Percentiles rank a stretch among this genome's conserved stretches.
Conservation (phyloP, 1,140 invertebrate genomes). For the Aphaenogaster ashmeadi region DNA sequence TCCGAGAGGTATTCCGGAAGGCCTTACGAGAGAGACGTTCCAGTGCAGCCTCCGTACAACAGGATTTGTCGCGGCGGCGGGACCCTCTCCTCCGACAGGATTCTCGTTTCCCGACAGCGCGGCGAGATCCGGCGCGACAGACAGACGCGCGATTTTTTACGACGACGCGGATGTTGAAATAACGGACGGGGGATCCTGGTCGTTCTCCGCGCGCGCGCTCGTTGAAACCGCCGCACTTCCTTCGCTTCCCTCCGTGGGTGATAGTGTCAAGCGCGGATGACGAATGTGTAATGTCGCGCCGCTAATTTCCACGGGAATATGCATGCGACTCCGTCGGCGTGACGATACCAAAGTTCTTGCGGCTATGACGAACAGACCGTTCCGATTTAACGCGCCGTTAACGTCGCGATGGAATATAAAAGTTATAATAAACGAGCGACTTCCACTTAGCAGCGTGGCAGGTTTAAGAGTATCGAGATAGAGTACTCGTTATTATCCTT, state of each 20-base stretch:
- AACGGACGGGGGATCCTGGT: not conserved
- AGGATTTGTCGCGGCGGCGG: not conserved
- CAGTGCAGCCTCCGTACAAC: not conserved
- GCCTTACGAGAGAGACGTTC: not conserved
- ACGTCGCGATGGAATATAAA: not conserved
- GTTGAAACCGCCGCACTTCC: slow-evolving; percentile 33
- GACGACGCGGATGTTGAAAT: slow-evolving; percentile 47
- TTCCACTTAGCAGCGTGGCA: not conserved
- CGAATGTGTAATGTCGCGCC: slow-evolving; percentile 45
- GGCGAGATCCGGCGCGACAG: not conserved
- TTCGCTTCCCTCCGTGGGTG: slow-evolving; percentile 26
- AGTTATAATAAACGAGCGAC: not conserved
- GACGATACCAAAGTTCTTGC: slow-evolving; percentile 29
- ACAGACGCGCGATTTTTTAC: slow-evolving; percentile 32
- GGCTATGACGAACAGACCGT: not conserved
- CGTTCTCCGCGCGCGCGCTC: not conserved
- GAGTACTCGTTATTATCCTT: not conserved
- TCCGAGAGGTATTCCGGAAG: not conserved
- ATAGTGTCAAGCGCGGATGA: slow-evolving; percentile 58
- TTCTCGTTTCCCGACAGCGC: not conserved
- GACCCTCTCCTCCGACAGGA: not conserved
- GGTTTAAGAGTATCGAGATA: not conserved
- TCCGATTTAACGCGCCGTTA: not conserved
- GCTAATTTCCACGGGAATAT: slow-evolving; percentile 54
- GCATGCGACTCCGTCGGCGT: slow-evolving; percentile 3